Conservation (phyloP, 1,140 invertebrate species). For the Apocrypta bakeri region DNA sequence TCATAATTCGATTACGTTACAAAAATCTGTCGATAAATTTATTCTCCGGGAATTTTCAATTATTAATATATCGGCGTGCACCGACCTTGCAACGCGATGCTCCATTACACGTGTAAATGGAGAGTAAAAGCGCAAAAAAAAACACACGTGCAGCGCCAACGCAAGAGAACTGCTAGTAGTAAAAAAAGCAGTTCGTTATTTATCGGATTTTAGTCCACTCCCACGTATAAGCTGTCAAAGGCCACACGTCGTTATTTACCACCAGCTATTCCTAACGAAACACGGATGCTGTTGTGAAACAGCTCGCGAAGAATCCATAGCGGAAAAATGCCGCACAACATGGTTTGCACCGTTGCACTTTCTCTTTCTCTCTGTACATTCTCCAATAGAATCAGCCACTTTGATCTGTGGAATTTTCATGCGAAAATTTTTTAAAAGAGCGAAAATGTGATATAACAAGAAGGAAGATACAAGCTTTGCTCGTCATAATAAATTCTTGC, state of each 20-base stretch:
- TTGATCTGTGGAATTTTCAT: too few species aligned
- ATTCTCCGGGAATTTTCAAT: background rate
- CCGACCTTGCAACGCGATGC: background rate
- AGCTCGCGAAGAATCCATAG: background rate
- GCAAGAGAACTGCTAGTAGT: background rate
- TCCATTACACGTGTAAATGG: background rate
- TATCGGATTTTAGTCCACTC: constrained; percentile 38
- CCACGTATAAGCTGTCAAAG: constrained; percentile 11
- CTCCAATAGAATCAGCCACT: too few species aligned
- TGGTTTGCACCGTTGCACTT: background rate
- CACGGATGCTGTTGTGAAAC: background rate
- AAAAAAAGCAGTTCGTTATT: constrained; percentile 8
- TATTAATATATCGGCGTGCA: too few species aligned
- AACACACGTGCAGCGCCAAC: background rate
- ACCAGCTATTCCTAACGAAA: background rate
- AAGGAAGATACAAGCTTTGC: background rate
- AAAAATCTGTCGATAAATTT: too few species aligned
- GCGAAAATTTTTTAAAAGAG: too few species aligned
- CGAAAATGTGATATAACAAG: too few species aligned
- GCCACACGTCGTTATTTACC: constrained; percentile 8
- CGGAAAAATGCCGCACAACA: too few species aligned
- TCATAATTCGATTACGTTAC: background rate
- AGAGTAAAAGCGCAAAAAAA: background rate
- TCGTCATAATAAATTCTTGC: background rate
- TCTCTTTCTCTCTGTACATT: too few species aligned